Evolutionary conservation across 1,140 invertebrate genomes (phyloP).

Genomic region (Drosophila jambulina): DNA sequence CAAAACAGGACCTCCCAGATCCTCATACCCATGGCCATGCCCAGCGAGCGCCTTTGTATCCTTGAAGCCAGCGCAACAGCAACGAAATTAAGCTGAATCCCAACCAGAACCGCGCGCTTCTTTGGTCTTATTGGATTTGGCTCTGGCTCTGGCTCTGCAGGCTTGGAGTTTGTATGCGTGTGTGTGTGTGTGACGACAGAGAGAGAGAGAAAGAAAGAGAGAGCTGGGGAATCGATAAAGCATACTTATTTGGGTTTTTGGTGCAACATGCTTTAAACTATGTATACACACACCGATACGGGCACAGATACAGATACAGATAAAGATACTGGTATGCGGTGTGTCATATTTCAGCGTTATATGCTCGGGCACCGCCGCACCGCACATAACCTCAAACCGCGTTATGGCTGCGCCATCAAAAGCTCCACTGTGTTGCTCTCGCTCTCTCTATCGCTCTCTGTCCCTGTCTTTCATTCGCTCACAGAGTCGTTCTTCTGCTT

Average conservation of each 20-base stretch:
- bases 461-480: constrained; percentile 7
- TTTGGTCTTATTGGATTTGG: constrained; percentile 73
- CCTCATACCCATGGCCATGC: constrained; percentile 10
- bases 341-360: constrained; percentile 55
- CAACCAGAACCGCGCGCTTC: constrained; percentile 58
- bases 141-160: constrained; percentile 22
- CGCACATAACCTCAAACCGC: constrained; percentile 66
- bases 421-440: constrained; percentile 38
- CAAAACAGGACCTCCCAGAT: constrained; percentile 19
- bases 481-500: constrained; percentile 3
- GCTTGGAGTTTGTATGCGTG: constrained; percentile 20
- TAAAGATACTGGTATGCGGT: constrained; percentile 26
- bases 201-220: constrained; percentile 14
- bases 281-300: constrained; percentile 23
- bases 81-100: constrained; percentile 67
- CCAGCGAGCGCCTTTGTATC: constrained; percentile 10
- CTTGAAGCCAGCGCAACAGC: constrained; percentile 54
- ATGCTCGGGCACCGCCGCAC: constrained; percentile 46
- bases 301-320: constrained; percentile 20
- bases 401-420: constrained; percentile 54
- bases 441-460: background rate
- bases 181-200: constrained; percentile 13
- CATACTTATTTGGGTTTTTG: constrained; percentile 81
- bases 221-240: constrained; percentile 72
- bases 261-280: constrained; percentile 79